A percentile compares a stretch with the other conserved stretches of the same genome.
phyloP scores from a whole-genome alignment of 2,113 vertebrate species.

The Crocuta crocuta region DNA sequence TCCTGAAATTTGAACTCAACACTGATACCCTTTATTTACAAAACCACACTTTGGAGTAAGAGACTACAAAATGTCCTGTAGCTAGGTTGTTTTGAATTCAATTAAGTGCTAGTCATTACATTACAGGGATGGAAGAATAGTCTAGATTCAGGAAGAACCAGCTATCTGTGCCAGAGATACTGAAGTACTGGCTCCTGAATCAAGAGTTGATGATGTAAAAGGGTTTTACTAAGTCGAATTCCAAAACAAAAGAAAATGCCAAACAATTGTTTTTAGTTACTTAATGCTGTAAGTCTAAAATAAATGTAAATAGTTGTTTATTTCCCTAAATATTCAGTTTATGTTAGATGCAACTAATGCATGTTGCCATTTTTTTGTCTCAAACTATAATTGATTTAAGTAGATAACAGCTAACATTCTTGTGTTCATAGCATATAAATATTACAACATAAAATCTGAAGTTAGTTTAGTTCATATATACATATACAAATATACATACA shows the following conservation, averaged over 20 bases:
- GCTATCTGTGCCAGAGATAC: background rate
- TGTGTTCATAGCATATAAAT: background rate
- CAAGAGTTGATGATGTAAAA: background rate
- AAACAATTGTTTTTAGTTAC: background rate
- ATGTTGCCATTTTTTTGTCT: background rate
- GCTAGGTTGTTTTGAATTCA: background rate
- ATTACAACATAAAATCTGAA: background rate
- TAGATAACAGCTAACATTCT: background rate
- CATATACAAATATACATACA: background rate
- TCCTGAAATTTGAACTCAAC: background rate
- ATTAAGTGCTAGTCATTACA: background rate
- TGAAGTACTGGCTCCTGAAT: background rate
- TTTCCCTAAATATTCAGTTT: background rate
- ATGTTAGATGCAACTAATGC: background rate
- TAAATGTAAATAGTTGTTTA: background rate
- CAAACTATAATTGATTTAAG: background rate
- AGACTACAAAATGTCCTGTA: background rate
- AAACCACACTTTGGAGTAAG: background rate
- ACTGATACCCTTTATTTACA: background rate
- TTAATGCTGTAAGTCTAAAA: background rate
- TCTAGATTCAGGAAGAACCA: background rate
- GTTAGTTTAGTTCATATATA: background rate
- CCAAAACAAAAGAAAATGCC: background rate
- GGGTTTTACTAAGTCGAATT: background rate
- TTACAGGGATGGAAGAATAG: background rate